Percentiles rank a stretch among this genome's conserved stretches.
Evolutionary conservation across 2,888 invertebrate genomes (phyloP).

Genomic region (Ormyrus pomaceus): DNA sequence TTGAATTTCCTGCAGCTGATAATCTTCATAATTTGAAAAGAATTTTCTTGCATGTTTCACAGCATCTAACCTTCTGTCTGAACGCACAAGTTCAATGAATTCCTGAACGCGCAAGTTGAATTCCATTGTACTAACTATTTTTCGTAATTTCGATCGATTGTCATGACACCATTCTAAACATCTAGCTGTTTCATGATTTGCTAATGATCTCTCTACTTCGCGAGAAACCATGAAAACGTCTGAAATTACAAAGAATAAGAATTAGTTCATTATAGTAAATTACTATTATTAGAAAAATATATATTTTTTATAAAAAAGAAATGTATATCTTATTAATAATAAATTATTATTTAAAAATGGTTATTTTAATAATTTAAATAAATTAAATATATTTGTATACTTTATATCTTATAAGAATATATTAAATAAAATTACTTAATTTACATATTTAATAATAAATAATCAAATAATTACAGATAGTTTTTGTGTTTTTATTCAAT

Average conservation of each 20-base stretch:
- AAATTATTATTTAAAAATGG: background rate
- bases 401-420: slow-evolving; percentile 5
- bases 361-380: slow-evolving; percentile 3
- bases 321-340: background rate
- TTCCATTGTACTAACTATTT: slow-evolving; percentile 96
- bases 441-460: too few relatives aligned
- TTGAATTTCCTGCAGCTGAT: slow-evolving; percentile 91
- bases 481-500: too few relatives aligned
- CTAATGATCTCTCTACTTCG: slow-evolving; percentile 91
- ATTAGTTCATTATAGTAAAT: slow-evolving; percentile 7
- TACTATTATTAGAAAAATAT: background rate
- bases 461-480: too few relatives aligned
- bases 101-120: slow-evolving; percentile 95
- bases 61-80: slow-evolving; percentile 91
- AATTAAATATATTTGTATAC: background rate
- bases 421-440: too few relatives aligned
- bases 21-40: slow-evolving; percentile 91
- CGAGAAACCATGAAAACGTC: slow-evolving; percentile 90
- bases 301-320: background rate
- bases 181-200: slow-evolving; percentile 88
- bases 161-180: slow-evolving; percentile 98
- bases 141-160: slow-evolving; percentile 95
- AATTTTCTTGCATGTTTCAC: slow-evolving; percentile 96
- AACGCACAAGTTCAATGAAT: slow-evolving; percentile 95
- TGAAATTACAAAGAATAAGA: slow-evolving; percentile 67